These are phyloP conservation scores for Varecia variegata DNA, from an alignment of 2,797 vertebrate genomes.

Conservation along the genomic window DNA sequence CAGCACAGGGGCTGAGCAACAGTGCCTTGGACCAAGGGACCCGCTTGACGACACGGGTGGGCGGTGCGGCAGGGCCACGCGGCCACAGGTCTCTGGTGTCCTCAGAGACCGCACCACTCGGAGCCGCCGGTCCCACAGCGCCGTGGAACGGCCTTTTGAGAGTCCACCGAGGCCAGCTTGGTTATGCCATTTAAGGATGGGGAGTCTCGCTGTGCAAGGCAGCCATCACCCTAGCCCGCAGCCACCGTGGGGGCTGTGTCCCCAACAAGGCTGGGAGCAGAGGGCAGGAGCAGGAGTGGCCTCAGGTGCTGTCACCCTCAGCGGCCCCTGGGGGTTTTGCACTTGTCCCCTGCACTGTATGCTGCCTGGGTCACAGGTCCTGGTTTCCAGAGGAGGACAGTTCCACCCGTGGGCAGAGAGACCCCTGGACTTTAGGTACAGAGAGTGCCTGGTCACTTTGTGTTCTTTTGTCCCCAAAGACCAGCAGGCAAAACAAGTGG, in stretches of 20 bases:
- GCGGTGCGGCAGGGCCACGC: neutral
- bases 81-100: neutral
- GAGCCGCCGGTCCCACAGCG: neutral
- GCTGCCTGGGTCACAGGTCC: neutral
- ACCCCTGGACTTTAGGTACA: neutral
- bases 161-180: neutral
- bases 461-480: neutral
- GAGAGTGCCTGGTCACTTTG: neutral
- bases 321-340: neutral
- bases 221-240: no score
- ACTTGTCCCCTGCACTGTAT: neutral
- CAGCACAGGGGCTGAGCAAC: neutral
- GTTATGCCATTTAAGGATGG: neutral
- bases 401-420: neutral
- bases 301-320: no score
- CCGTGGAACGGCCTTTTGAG: neutral
- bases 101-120: neutral
- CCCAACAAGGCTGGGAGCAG: neutral
- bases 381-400: neutral
- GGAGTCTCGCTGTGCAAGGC: neutral
- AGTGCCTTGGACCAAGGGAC: neutral
- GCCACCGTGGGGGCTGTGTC: neutral
- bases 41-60: fast-evolving
- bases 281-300: neutral
- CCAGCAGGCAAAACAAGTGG: neutral